Conservation (phyloP, 1,140 invertebrate species). For the Aplysia californica region DNA sequence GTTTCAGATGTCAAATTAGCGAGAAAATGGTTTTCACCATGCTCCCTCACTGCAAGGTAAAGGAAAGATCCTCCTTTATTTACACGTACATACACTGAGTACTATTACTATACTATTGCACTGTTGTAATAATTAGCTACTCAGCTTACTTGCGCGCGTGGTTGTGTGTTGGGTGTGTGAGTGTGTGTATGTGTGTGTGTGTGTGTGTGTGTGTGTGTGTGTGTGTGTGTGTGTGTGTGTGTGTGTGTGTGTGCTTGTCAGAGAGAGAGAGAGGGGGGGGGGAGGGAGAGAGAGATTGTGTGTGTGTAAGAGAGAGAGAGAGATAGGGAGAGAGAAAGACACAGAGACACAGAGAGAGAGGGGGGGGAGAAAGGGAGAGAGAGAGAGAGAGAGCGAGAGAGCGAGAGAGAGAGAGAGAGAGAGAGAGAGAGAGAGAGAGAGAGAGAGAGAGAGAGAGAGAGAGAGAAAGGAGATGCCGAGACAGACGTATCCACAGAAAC, state of each 20-base stretch:
- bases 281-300: too few species aligned
- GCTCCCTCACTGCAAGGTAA: neutral
- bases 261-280: too few species aligned
- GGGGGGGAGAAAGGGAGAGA: conserved; percentile 32
- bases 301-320: too few species aligned
- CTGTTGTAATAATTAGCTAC: neutral
- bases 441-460: neutral
- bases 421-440: neutral
- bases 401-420: neutral
- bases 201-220: neutral
- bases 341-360: conserved; percentile 37
- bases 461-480: neutral
- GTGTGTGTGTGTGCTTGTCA: too few species aligned
- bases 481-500: neutral
- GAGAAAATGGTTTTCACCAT: neutral
- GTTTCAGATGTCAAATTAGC: too few species aligned
- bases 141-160: neutral
- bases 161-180: neutral
- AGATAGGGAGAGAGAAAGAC: neutral
- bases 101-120: neutral
- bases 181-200: neutral
- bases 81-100: neutral
- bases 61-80: neutral
- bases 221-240: neutral
- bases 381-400: too few species aligned